Percentiles rank a stretch among this genome's conserved stretches.
phyloP scores from a whole-genome alignment of 2,888 invertebrate genomes.

The Conistra vaccinii region DNA sequence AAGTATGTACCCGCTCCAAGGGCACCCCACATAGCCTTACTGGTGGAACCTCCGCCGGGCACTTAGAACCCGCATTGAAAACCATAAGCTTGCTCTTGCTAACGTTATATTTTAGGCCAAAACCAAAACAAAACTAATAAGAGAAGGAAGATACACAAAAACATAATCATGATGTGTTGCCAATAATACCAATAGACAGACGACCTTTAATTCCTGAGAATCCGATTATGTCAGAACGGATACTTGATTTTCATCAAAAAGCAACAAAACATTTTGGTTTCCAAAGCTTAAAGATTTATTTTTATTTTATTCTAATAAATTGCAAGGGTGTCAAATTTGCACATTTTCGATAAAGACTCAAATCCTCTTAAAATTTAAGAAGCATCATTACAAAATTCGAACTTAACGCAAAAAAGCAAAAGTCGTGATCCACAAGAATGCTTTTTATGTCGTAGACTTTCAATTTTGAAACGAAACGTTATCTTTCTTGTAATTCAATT shows the following conservation, averaged over 20 bases:
- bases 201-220: slow-evolving; percentile 42
- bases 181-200: slow-evolving; percentile 20
- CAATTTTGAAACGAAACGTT: slow-evolving; percentile 38
- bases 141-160: slow-evolving; percentile 12
- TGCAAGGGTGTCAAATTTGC: slow-evolving; percentile 43
- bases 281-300: slow-evolving; percentile 27
- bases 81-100: no score
- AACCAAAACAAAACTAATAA: neutral
- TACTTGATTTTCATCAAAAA: slow-evolving; percentile 38
- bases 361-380: slow-evolving; percentile 53
- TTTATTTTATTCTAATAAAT: slow-evolving; percentile 44
- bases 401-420: slow-evolving; percentile 38
- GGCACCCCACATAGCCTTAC: no score
- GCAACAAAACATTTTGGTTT: slow-evolving; percentile 38
- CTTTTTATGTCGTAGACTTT: slow-evolving; percentile 18
- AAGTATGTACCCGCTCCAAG: no score
- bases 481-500: slow-evolving; percentile 26
- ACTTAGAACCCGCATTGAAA: no score
- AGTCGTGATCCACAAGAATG: slow-evolving; percentile 32
- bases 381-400: slow-evolving; percentile 45
- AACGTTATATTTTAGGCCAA: no score
- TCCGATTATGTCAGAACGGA: slow-evolving; percentile 44
- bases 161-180: slow-evolving; percentile 14
- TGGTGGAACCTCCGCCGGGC: no score
- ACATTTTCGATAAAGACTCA: slow-evolving; percentile 40